Percentiles rank a stretch among this genome's conserved stretches.
phyloP scores from a whole-genome alignment of 2,113 vertebrate species.

The Cichladusa arquata region DNA sequence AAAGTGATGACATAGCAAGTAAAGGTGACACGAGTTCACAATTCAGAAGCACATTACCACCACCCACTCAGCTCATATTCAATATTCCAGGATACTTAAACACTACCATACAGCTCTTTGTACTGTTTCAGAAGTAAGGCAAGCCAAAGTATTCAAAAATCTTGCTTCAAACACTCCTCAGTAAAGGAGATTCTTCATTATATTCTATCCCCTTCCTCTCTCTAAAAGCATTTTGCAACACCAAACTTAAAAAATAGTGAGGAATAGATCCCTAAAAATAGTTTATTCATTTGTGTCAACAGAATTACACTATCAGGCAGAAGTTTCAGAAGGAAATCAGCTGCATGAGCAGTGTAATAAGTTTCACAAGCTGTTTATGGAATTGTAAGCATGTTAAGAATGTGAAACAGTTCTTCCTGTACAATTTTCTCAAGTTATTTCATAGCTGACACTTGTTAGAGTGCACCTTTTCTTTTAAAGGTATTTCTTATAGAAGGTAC shows the following conservation, averaged over 20 bases:
- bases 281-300: neutral
- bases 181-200: neutral
- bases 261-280: neutral
- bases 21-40: neutral
- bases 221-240: neutral
- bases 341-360: neutral
- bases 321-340: neutral
- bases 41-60: neutral
- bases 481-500: neutral
- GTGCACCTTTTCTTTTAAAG: neutral
- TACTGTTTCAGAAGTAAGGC: neutral
- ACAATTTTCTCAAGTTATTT: neutral
- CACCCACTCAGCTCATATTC: neutral
- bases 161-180: neutral
- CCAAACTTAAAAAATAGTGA: neutral
- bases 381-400: conserved; percentile 16
- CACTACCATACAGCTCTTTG: neutral
- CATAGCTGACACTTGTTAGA: neutral
- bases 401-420: neutral
- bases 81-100: neutral
- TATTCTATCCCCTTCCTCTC: neutral
- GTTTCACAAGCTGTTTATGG: neutral
- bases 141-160: neutral
- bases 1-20: neutral
- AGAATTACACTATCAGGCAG: neutral